These are phyloP conservation scores for Labeo rohita DNA, from an alignment of 2,113 vertebrate genomes.

Conservation along the genomic window DNA sequence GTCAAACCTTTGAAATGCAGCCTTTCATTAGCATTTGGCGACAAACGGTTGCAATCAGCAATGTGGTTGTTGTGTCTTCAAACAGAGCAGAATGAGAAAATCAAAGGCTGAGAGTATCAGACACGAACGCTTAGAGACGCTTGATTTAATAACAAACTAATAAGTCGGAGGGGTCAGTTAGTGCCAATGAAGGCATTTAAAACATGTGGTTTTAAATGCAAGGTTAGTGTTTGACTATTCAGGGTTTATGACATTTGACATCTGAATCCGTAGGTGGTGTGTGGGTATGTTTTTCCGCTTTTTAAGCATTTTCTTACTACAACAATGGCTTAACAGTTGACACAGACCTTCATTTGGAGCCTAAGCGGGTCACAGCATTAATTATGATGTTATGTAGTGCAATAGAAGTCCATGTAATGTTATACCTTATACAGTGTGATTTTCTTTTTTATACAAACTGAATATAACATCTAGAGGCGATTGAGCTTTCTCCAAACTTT, in stretches of 20 bases:
- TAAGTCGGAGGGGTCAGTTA: neutral
- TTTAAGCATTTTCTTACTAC: neutral
- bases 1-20: constrained; percentile 28
- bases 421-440: neutral
- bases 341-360: neutral
- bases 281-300: constrained; percentile 13
- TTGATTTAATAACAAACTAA: neutral
- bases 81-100: neutral
- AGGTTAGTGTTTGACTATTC: neutral
- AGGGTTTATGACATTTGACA: neutral
- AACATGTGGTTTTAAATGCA: neutral
- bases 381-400: neutral
- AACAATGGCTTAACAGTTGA: neutral
- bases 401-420: neutral
- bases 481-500: neutral
- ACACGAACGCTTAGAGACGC: neutral
- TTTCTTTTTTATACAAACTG: neutral
- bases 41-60: neutral
- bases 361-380: neutral
- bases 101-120: neutral
- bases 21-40: neutral
- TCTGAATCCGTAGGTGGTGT: constrained; percentile 34
- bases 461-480: neutral
- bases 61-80: neutral
- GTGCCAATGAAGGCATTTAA: neutral